Base-by-base conservation (phyloP, 2,888 invertebrate species). In the Adela reaumurella region DNA sequence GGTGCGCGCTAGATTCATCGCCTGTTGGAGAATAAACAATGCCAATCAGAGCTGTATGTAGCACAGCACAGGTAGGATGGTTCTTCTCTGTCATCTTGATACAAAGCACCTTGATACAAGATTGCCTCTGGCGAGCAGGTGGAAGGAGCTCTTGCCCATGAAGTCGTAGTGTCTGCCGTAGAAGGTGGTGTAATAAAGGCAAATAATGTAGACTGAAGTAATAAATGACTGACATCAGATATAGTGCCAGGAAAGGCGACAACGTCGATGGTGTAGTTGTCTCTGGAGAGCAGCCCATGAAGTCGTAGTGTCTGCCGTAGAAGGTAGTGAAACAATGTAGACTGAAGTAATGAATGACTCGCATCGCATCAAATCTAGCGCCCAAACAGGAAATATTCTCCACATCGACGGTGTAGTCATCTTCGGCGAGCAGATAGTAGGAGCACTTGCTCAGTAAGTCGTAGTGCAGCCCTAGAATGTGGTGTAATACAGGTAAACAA, bases 401-500 rank as follows among this genome's bases (percentile, higher is more conserved):
- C n/a, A 87, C 88, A 59, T 90, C 87, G 0, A 93, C 79, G 0
- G 86, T 85, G 54, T 89, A 81, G 57, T 88, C 84, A 0, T 81
- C 71, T 0, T 85, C 82, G 59, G 87, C 85, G 18, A 94, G 74
- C 56, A 95, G 70, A 62, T 90, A 88, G 65, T 95, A 95, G 0
- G 89, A 86, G 66, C 95, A 95, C 58, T 88, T 88, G 1, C 94
- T 95, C 92, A 93, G 93, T 67, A 95, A 95, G 70, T 94, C 89
- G 65, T 83, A 96, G 1, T 85, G 84, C 84, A 85, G 0, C 94
- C 94, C 68, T 96, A 95, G 64, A 96, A 96, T 0, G 95, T 95
- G 46, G 84, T 83, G 70, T 93, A 95, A 74, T 95, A 95, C 0
- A 94, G 93, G 79, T 94, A 94, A 0, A 94, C 94, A 43, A 92